These are phyloP conservation scores for Staurois parvus DNA, from an alignment of 2,797 vertebrate genomes.

Conservation along the genomic window DNA sequence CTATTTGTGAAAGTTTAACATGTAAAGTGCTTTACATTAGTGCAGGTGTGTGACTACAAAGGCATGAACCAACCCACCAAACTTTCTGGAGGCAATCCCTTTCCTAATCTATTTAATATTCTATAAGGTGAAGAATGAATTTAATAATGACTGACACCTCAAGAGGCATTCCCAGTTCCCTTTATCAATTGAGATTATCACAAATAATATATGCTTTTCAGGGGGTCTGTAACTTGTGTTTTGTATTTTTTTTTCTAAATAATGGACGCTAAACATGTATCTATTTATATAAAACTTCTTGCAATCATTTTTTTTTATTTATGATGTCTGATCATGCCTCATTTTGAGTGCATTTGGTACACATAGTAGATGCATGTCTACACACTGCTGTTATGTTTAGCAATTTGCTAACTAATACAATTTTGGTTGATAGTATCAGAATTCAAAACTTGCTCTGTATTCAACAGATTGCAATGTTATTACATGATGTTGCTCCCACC, in stretches of 20 bases:
- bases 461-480: no score
- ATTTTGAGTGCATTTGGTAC: no score
- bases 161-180: not conserved
- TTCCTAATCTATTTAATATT: conserved; percentile 5
- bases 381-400: no score
- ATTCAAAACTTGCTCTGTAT: no score
- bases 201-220: not conserved
- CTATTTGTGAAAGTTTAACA: not conserved
- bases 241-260: not conserved
- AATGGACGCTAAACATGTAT: not conserved
- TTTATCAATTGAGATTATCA: not conserved
- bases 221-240: not conserved
- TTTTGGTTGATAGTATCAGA: no score
- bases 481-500: no score
- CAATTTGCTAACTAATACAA: no score
- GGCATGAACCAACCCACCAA: not conserved
- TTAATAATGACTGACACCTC: conserved; percentile 22
- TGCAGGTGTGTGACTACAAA: conserved; percentile 40
- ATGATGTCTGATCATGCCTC: no score
- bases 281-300: no score
- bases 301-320: no score
- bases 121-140: not conserved
- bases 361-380: no score
- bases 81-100: conserved; percentile 8
- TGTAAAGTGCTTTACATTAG: not conserved